A percentile compares a stretch with the other conserved stretches of the same genome.
These are phyloP conservation scores for Plagiodera versicolora DNA, from an alignment of 2,888 invertebrate genomes.

Conservation along the genomic window DNA sequence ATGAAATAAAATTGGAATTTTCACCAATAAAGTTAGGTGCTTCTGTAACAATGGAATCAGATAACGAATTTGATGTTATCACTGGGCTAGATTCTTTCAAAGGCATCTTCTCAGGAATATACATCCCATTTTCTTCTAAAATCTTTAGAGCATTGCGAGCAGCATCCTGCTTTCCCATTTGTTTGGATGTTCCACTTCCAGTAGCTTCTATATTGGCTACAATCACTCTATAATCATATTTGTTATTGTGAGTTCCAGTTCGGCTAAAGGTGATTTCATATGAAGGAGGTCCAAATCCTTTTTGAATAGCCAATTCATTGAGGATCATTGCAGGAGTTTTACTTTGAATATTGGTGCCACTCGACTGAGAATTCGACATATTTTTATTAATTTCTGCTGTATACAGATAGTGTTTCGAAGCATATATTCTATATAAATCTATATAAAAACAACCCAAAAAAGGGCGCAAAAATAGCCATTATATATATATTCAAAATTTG, in stretches of 20 bases:
- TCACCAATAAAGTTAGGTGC: conserved; percentile 34
- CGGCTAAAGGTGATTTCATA: conserved; percentile 53
- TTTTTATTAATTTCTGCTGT: no score
- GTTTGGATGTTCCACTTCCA: conserved; percentile 56
- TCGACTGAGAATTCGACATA: no score
- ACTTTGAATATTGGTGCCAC: conserved; percentile 8
- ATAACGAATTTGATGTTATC: conserved; percentile 19
- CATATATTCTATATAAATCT: no score
- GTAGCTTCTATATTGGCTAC: conserved; percentile 49
- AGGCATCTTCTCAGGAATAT: conserved; percentile 43
- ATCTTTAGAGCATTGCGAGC: conserved; percentile 57
- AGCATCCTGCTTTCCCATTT: conserved; percentile 64
- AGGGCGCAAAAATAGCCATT: no score
- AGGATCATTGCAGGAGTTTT: conserved; percentile 69
- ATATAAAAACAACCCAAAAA: no score
- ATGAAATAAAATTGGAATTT: background rate
- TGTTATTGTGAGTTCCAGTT: conserved; percentile 53
- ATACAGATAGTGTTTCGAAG: no score
- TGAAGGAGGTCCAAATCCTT: conserved; percentile 56
- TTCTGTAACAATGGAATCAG: conserved; percentile 21
- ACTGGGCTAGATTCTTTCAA: conserved; percentile 39
- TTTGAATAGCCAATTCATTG: conserved; percentile 66
- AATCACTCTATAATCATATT: conserved; percentile 56
- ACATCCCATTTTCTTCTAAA: conserved; percentile 50
- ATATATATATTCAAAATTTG: no score